Evolutionary conservation across 2,113 vertebrate species (phyloP).

Genomic region (Ifrita kowaldi): DNA sequence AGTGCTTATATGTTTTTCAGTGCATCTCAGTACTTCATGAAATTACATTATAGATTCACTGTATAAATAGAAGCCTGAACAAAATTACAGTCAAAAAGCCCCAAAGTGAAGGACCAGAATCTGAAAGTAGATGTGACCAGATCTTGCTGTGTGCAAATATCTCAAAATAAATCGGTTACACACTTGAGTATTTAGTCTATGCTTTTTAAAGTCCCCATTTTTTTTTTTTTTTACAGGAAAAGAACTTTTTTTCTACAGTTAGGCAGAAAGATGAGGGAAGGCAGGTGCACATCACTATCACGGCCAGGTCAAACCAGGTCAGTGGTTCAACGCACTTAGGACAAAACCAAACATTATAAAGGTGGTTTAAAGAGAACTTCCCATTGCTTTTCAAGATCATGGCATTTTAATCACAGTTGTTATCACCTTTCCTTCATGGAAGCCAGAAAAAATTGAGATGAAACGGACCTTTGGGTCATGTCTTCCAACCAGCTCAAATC

Average conservation of each 20-base stretch:
- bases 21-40: conserved; percentile 72
- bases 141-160: conserved; percentile 18
- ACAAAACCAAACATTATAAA: neutral
- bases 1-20: conserved; percentile 60
- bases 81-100: conserved; percentile 54
- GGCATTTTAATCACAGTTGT: neutral
- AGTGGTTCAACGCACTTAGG: neutral
- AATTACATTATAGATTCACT: conserved; percentile 83
- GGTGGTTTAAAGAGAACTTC: neutral
- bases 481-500: neutral
- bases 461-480: neutral
- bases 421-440: neutral
- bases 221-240: neutral
- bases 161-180: conserved; percentile 32
- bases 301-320: neutral
- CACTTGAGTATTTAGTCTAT: conserved; percentile 53
- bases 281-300: neutral
- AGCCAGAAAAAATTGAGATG: neutral
- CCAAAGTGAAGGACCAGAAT: neutral
- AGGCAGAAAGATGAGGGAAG: neutral
- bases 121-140: conserved; percentile 1
- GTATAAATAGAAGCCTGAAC: conserved; percentile 72
- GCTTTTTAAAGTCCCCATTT: conserved; percentile 21
- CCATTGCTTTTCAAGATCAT: neutral
- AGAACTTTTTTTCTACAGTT: neutral